Evolutionary conservation across 1,140 invertebrate species (phyloP), one percentile per base, ranked within the genome.

Genomic region (Ladona fulva): DNA sequence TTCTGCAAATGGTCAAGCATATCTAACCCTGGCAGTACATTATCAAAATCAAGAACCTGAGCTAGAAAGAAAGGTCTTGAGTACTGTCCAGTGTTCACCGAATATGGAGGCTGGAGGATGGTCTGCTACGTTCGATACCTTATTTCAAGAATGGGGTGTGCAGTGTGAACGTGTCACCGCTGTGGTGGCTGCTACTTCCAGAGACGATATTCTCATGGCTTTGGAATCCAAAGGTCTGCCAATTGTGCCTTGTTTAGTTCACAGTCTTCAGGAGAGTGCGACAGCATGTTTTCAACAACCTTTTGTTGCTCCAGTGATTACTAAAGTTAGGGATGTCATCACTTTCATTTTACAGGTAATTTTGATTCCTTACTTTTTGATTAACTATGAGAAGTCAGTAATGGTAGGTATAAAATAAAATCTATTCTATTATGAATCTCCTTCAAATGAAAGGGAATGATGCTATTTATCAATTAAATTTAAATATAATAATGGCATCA

Each of bases 241-340:
- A 19, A 76, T 88, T 8, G 80, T 89, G 10, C 87, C 87, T 3
- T 88, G 88, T 79, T 81, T 89, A 42, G 80, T 87, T 22, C 81
- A 87, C 74, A 85, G 85, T 14, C 80, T 88, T 12, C 86, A 88
- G 83, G 80, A 86, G 12, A 87, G 86, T 77, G 86, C 85, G 0
- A 84, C 86, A 78, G 82, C 82, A 7, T 87, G 86, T 29, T 88
- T 88, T 78, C 83, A 86, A 37, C 83, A 84, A 80, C 76, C 82
- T 25, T 83, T 85, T 73, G 84, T 88, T 22, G 80, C 82, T 37
- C 24, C 24, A 16, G 83, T 87, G 25, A 80, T 88, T 10, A 78
- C 81, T 5, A 88, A 87, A 81, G 87, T 86, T 78, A 82, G 87
- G 81, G 80, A 84, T 52, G 80, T 84, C 7, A 85, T 88, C 76